A percentile compares a stretch with the other conserved stretches of the same genome.
phyloP scores from a whole-genome alignment of 1,140 invertebrate species.

The Centruroides sculpturatus region DNA sequence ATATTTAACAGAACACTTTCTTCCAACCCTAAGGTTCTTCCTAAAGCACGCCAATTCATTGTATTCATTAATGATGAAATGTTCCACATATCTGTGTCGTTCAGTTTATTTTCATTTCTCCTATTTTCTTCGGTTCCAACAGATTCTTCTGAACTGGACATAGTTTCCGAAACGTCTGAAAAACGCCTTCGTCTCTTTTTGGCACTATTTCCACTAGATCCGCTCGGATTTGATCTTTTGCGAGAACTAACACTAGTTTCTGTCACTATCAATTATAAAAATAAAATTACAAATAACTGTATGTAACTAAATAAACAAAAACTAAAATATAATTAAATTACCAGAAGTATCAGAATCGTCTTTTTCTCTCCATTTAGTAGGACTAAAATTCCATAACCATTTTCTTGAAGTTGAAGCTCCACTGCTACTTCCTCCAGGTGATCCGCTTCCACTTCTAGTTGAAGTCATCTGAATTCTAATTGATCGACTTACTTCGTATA shows the following conservation, averaged over 20 bases:
- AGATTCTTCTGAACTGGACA: conserved; percentile 4
- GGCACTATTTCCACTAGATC: background rate
- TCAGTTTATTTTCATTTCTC: background rate
- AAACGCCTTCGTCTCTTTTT: background rate
- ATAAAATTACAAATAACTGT: background rate
- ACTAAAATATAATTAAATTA: background rate
- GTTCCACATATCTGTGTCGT: conserved; percentile 20
- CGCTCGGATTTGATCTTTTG: conserved; percentile 1
- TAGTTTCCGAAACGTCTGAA: conserved; percentile 2
- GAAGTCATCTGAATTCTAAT: conserved; percentile 7
- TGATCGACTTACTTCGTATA: conserved; percentile 22
- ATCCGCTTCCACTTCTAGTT: background rate
- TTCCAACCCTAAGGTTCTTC: conserved; percentile 20
- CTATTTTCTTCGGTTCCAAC: background rate
- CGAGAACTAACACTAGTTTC: background rate
- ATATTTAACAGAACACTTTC: conserved; percentile 21
- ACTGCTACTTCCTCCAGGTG: background rate
- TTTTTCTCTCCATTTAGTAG: background rate
- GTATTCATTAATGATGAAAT: conserved; percentile 18
- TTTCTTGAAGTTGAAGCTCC: conserved; percentile 1
- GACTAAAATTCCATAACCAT: background rate
- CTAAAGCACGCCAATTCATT: conserved; percentile 20
- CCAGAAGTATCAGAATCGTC: background rate
- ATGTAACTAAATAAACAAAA: background rate
- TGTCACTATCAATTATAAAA: background rate